Conservation (phyloP, 2,797 vertebrate species). For the Girardinus metallicus region DNA sequence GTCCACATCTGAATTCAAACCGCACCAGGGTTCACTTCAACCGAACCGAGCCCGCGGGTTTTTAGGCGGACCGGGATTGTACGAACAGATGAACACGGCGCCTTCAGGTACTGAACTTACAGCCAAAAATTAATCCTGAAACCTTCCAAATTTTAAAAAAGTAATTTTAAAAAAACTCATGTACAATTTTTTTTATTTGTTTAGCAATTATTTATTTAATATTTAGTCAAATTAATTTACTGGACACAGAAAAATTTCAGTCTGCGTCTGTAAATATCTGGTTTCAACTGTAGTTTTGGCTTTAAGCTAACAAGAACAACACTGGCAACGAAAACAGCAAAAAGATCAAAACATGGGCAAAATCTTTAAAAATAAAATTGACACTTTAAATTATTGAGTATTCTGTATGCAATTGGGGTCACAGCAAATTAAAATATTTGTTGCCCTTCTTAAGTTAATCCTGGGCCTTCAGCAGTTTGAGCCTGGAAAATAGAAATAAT, state of each 20-base stretch:
- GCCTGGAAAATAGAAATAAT: constrained; percentile 27
- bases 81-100: neutral
- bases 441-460: neutral
- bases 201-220: neutral
- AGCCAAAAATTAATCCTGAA: neutral
- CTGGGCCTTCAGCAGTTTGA: constrained; percentile 18
- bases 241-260: neutral
- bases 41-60: no score
- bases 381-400: neutral
- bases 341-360: neutral
- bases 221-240: no score
- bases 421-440: neutral
- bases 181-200: neutral
- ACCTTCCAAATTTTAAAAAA: neutral
- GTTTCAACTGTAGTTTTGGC: neutral
- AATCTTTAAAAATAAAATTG: neutral
- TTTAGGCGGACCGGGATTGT: neutral
- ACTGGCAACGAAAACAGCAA: neutral
- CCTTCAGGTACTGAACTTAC: neutral
- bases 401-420: neutral
- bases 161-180: neutral
- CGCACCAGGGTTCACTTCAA: no score
- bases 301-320: constrained; percentile 2
- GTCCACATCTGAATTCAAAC: no score
- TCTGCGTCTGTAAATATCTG: neutral